Evolutionary conservation across 2,888 invertebrate species (phyloP).

Genomic region (Epinotia brunnichana): DNA sequence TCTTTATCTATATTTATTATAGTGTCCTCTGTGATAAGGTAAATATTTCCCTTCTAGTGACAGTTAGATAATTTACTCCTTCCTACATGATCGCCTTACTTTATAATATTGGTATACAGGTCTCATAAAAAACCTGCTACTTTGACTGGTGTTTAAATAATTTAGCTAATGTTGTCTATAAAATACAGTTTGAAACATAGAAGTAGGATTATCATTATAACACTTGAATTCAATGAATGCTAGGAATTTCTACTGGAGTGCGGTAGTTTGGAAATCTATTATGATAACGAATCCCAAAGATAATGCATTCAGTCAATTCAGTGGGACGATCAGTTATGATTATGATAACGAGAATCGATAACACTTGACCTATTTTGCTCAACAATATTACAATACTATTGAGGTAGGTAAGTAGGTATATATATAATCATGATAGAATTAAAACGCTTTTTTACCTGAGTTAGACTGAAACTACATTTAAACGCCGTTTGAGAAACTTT

Average conservation of each 20-base stretch:
- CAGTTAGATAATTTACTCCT: background rate
- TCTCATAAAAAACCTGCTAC: too few relatives aligned
- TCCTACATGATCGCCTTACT: background rate
- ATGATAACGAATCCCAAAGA: constrained; percentile 31
- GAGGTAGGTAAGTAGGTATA: too few relatives aligned
- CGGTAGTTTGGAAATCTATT: constrained; percentile 4
- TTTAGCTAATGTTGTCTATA: too few relatives aligned
- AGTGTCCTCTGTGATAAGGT: constrained; percentile 9
- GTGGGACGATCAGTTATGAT: constrained; percentile 11
- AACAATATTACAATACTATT: constrained; percentile 3
- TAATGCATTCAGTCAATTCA: constrained; percentile 15
- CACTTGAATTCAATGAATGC: constrained; percentile 15
- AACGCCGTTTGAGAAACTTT: too few relatives aligned
- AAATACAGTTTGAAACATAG: background rate
- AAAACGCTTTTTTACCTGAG: too few relatives aligned
- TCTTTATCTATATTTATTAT: constrained; percentile 4
- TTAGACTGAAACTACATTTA: too few relatives aligned
- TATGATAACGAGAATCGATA: constrained; percentile 38
- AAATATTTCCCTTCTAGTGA: background rate
- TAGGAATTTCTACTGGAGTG: constrained; percentile 1
- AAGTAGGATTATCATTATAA: constrained; percentile 1
- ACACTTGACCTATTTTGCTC: constrained; percentile 33
- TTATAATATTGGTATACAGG: too few relatives aligned
- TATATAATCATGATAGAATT: too few relatives aligned
- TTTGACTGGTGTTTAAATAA: background rate